Base-by-base conservation (phyloP, 92 coral and sea anemone genomes). In the Phenganax subtilis region DNA sequence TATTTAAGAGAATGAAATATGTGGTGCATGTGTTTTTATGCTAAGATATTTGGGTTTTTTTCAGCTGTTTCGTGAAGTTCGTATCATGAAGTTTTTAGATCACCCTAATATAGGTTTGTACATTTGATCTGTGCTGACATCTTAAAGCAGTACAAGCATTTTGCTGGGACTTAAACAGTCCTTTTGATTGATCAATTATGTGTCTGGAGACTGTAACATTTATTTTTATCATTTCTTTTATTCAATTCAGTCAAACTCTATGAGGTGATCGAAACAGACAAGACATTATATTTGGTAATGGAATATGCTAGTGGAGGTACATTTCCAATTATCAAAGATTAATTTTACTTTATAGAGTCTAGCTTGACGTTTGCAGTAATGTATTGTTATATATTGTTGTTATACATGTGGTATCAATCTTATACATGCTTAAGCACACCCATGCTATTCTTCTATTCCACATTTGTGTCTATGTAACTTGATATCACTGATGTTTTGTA, bases 251-350 rank as follows among this genome's bases (percentile, higher is more conserved):
- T 94, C 69, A 94, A 94, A 84, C 92, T 94, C 6, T 94, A 92
- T 69, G 98, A 94, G 82, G 98, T 94, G 77, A 94, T 94, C 28
- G 98, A 94, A 81, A 94, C 97, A n/a, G 98, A 94, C 89, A 94
- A 94, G 84, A 94, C 98, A 0, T 83, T 94, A 57, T 94, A 94
- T 75, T 83, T 94, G 58, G 92, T 94, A 47, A 94, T 94, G 97
- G 98, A 94, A 82, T 94, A 94, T 85, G 98, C 98, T 14, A 94
- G 98, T 81, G 98, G 98, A 92, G 98, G 98, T 94, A 88, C 0
- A 52, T 51, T 55, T 25, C 14, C 54, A 12, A 9, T 68, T 10
- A 12, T 6, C 7, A 27, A 16, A 37, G 73, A 28, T 67, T 27
- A 1, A 16, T 67, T 67, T 15, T 67, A 27, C 3, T 59, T 1